A percentile compares a stretch with the other conserved stretches of the same genome.
Evolutionary conservation across 2,797 vertebrate species (phyloP).

Genomic region (Leucoraja ocellata): DNA sequence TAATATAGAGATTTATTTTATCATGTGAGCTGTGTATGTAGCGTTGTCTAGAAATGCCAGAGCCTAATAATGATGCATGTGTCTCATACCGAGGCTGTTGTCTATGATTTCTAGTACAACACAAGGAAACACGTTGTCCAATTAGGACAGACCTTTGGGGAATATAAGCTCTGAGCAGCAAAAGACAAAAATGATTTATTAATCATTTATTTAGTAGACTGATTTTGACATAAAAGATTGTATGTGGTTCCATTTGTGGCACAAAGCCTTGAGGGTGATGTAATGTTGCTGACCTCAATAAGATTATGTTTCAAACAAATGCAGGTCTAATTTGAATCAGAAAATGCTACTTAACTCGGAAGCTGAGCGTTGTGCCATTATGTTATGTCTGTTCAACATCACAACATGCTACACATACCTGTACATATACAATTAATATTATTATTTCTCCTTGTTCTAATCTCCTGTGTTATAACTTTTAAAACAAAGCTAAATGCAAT

Average conservation of each 20-base stretch:
- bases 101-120: background rate
- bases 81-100: background rate
- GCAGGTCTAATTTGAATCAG: background rate
- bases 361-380: background rate
- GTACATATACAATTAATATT: background rate
- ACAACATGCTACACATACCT: background rate
- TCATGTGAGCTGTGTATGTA: background rate
- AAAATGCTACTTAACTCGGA: background rate
- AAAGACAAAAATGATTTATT: background rate
- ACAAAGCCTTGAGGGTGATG: background rate
- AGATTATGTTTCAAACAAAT: background rate
- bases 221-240: background rate
- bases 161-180: background rate
- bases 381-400: background rate
- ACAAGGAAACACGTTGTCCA: background rate
- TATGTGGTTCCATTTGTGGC: background rate
- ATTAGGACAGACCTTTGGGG: background rate
- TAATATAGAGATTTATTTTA: background rate
- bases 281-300: background rate
- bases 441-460: background rate
- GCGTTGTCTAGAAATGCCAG: background rate
- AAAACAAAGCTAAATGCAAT: background rate
- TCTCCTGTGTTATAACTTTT: background rate
- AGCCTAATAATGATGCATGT: background rate
- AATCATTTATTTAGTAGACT: background rate